Conservation (phyloP, 2,888 invertebrate genomes). For the Nebria salina region DNA sequence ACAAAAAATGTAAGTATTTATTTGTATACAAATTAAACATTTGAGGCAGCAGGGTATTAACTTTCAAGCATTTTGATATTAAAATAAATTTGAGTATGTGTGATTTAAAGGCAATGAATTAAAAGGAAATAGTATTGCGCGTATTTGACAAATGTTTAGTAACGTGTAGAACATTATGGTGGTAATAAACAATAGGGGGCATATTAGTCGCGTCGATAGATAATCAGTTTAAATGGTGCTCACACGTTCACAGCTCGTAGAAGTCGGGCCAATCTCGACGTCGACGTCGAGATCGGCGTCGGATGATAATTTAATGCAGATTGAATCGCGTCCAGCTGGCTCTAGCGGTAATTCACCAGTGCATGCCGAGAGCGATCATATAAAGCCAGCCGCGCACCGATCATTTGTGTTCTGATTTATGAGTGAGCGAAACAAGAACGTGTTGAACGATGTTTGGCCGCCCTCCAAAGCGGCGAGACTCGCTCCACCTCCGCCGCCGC, state of each 20-base stretch:
- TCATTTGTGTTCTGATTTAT: slow-evolving; percentile 29
- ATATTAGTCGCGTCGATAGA: not conserved
- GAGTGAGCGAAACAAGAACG: slow-evolving; percentile 21
- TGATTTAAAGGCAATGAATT: not conserved
- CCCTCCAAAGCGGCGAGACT: slow-evolving; percentile 11
- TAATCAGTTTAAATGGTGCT: slow-evolving; percentile 15
- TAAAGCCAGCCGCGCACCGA: slow-evolving; percentile 6
- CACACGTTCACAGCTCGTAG: slow-evolving; percentile 11
- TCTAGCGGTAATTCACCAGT: slow-evolving; percentile 1
- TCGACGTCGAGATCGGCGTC: not conserved
- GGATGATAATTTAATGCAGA: slow-evolving; percentile 14
- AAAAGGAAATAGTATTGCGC: not conserved
- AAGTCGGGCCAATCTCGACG: not conserved
- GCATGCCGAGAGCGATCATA: not conserved
- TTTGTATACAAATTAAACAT: too few relatives aligned
- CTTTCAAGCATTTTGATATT: too few relatives aligned
- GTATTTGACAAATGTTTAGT: not conserved
- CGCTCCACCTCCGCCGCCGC: not conserved
- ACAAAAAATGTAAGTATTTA: too few relatives aligned
- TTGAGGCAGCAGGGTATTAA: too few relatives aligned
- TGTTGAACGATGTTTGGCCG: slow-evolving; percentile 29
- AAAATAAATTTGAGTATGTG: too few relatives aligned
- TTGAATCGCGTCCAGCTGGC: slow-evolving; percentile 15
- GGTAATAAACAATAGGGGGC: not conserved
- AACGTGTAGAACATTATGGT: not conserved